Evolutionary conservation across 2,888 invertebrate species (phyloP).

Genomic region (Rhodophaea formosa): DNA sequence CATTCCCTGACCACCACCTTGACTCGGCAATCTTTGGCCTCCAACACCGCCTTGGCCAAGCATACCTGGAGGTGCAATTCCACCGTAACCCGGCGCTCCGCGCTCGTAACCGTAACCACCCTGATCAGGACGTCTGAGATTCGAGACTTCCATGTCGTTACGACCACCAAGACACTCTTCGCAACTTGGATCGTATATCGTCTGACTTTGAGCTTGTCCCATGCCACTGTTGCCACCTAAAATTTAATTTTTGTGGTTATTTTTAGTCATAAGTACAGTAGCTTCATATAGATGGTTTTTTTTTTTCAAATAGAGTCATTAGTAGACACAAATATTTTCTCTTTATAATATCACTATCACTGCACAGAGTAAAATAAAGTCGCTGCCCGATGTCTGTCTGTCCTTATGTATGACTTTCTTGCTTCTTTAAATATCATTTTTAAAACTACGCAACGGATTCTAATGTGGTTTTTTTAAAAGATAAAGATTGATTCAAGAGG

Average conservation of each 20-base stretch:
- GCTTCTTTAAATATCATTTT: no score
- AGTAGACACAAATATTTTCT: no score
- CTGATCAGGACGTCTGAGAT: conserved; percentile 35
- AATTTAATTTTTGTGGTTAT: conserved; percentile 32
- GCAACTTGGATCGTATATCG: conserved; percentile 84
- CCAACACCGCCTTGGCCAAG: conserved; percentile 23
- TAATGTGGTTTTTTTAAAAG: no score
- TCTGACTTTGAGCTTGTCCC: conserved; percentile 94
- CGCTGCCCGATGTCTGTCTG: no score
- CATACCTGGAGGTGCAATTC: conserved; percentile 16
- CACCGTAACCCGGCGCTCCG: conserved; percentile 22
- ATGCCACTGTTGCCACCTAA: conserved; percentile 90
- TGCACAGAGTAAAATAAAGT: no score
- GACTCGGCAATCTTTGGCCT: not conserved
- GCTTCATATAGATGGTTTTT: no score
- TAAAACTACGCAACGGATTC: no score
- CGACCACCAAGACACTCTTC: conserved; percentile 82
- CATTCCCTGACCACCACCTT: conserved; percentile 23
- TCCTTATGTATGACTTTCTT: no score
- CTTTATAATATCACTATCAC: no score
- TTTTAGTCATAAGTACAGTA: not conserved
- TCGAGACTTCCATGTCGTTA: conserved; percentile 45
- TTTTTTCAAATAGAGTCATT: no score
- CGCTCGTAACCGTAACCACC: not conserved
- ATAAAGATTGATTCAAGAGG: no score